Percentiles rank a stretch among this genome's conserved stretches.
Evolutionary conservation across 2,888 invertebrate genomes (phyloP).

Genomic region (Amphiduros pacificus): DNA sequence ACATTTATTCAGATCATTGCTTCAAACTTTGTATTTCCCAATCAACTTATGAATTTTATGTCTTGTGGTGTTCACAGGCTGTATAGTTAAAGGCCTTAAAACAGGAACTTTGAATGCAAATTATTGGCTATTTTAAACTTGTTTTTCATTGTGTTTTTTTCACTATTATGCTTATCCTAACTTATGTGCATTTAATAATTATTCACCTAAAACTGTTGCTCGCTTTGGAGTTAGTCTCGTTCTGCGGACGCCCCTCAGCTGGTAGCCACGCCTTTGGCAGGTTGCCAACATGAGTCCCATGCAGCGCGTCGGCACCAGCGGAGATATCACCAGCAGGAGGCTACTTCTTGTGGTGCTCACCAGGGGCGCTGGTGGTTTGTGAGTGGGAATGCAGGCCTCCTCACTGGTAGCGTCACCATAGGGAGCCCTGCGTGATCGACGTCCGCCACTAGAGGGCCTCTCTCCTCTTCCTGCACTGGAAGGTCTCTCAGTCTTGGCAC

Average conservation of each 20-base stretch:
- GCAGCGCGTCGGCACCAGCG: slow-evolving; percentile 44
- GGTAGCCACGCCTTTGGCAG: slow-evolving; percentile 48
- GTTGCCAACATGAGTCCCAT: slow-evolving; percentile 46
- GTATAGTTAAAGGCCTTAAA: too few relatives aligned
- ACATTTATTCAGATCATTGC: too few relatives aligned
- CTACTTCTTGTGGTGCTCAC: slow-evolving; percentile 43
- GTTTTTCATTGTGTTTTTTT: neutral
- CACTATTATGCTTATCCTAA: neutral
- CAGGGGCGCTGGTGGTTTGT: slow-evolving; percentile 43
- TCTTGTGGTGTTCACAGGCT: too few relatives aligned
- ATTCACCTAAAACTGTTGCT: slow-evolving; percentile 43
- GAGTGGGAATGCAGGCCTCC: slow-evolving; percentile 7
- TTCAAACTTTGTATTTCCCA: too few relatives aligned
- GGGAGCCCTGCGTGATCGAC: too few relatives aligned
- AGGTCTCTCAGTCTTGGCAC: slow-evolving; percentile 28
- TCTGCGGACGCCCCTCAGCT: slow-evolving; percentile 45
- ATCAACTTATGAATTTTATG: too few relatives aligned
- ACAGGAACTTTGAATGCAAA: too few relatives aligned
- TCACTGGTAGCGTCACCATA: neutral
- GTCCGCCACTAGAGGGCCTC: too few relatives aligned
- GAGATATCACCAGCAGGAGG: slow-evolving; percentile 46
- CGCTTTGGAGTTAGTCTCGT: slow-evolving; percentile 39
- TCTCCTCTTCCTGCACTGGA: slow-evolving; percentile 20
- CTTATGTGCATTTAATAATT: too few relatives aligned
- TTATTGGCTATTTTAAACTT: too few relatives aligned